These are phyloP conservation scores for Ochropleura plecta DNA, from an alignment of 2,888 invertebrate genomes.

Conservation along the genomic window DNA sequence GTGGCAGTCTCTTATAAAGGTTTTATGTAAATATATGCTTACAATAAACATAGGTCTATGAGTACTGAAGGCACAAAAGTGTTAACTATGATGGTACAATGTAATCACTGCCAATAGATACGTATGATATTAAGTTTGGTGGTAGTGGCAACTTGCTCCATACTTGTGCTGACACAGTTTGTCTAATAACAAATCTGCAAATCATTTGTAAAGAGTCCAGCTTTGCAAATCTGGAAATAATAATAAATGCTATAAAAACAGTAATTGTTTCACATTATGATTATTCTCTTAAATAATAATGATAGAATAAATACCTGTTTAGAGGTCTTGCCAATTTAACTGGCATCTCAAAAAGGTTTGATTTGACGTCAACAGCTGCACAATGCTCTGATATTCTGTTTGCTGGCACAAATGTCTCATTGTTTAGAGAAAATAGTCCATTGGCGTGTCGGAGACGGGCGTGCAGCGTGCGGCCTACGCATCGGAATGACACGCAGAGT, in stretches of 20 bases:
- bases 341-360: slow-evolving; percentile 87
- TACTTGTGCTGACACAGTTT: slow-evolving; percentile 92
- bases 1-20: slow-evolving; percentile 67
- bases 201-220: slow-evolving; percentile 93
- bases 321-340: slow-evolving; percentile 87
- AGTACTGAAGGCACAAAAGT: slow-evolving; percentile 64
- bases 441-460: slow-evolving; percentile 93
- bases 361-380: slow-evolving; percentile 87
- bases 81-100: slow-evolving; percentile 82
- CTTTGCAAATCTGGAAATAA: slow-evolving; percentile 92
- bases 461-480: slow-evolving; percentile 93
- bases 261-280: neutral
- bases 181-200: slow-evolving; percentile 94
- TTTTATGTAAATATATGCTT: slow-evolving; percentile 63
- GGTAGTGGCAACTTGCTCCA: slow-evolving; percentile 93
- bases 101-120: slow-evolving; percentile 88
- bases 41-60: slow-evolving; percentile 58
- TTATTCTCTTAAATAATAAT: neutral
- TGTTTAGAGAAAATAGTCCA: slow-evolving; percentile 92
- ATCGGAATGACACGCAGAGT: slow-evolving; percentile 93
- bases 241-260: slow-evolving; percentile 21
- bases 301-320: slow-evolving; percentile 79
- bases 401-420: slow-evolving; percentile 90
- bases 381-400: slow-evolving; percentile 88
- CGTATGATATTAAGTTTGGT: slow-evolving; percentile 86